Base-by-base conservation (phyloP, 2,113 vertebrate species). In the Crotalus tigris region DNA sequence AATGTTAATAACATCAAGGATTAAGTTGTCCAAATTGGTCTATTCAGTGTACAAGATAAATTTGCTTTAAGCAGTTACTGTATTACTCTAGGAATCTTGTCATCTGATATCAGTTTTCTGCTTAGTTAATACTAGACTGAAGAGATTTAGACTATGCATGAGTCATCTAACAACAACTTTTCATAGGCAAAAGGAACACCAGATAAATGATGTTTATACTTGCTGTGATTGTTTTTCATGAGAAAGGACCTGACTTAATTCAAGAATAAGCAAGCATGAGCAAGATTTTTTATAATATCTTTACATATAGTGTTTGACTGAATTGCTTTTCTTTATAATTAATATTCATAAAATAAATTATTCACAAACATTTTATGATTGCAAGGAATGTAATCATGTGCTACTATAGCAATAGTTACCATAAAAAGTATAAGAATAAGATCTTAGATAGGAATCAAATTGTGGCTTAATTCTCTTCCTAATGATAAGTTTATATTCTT, bases 61-160 rank as follows among this genome's bases (percentile, higher is more conserved):
- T 59, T 59, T 87, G 39, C 49, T 88, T 26, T 92, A 69, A 69
- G 46, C n/a, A 88, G 49, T n/a, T 55, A 87, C 85, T 92, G 49
- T 23, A 88, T 54, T 64, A 24, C 49, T 88, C 12, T 75, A 51
- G 86, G 88, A 33, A 88, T 88, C 59, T 69, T 8, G 7, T 75
- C 44, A 51, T 33, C 57, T 39, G 58, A 88, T 75, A 88, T 13
- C n/a, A 64, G 54, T 33, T 21, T 75, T 92, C 59, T 88, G 91
- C 59, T 51, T 88, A 24, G 86, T 88, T 92, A 69, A 88, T 88
- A 92, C 39, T 51, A 54, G 91, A 92, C 86, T 54, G 21, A 23
- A 33, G 69, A 54, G 4, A 12, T 61, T 46, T 61, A 51, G n/a
- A 53, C 26, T 92, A 46, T 87, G 26, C 57, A 51, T 88, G 91